A percentile compares a stretch with the other conserved stretches of the same genome.
phyloP scores from a whole-genome alignment of 2,888 invertebrate genomes.

The Eristalis pertinax region DNA sequence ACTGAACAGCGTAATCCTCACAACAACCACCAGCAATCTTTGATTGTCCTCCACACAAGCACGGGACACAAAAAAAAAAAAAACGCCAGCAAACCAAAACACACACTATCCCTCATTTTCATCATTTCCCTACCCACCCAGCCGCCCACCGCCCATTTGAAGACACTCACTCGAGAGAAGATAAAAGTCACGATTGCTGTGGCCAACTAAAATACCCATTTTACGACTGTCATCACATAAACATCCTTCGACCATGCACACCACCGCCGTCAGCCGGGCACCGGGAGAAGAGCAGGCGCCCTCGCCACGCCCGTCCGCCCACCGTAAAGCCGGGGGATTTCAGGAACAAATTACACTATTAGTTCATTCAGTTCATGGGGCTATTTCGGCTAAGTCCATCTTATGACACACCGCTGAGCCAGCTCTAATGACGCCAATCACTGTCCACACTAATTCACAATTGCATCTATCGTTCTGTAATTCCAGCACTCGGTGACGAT shows the following conservation, averaged over 20 bases:
- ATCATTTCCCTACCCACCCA: background rate
- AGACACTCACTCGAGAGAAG: background rate
- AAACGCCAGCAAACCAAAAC: background rate
- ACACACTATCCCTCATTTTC: background rate
- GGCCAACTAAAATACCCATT: background rate
- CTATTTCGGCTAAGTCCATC: background rate
- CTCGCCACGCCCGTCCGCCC: background rate
- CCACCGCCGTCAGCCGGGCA: background rate
- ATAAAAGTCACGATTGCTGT: background rate
- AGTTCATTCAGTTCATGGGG: background rate
- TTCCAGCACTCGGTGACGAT: slow-evolving; percentile 63
- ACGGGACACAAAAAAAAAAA: no score
- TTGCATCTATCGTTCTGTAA: background rate
- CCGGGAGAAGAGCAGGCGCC: no score
- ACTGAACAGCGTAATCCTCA: background rate
- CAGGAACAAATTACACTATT: slow-evolving; percentile 1
- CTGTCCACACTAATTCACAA: slow-evolving; percentile 22
- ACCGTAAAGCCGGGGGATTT: background rate
- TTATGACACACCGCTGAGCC: slow-evolving; percentile 28
- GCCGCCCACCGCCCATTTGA: background rate
- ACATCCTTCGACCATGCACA: background rate
- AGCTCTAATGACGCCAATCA: slow-evolving; percentile 44
- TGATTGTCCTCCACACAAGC: background rate
- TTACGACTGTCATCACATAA: slow-evolving; percentile 1
- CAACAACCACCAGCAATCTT: background rate